Base-by-base conservation (phyloP, 2,113 vertebrate genomes). In the Dendrocopos noguchii region DNA sequence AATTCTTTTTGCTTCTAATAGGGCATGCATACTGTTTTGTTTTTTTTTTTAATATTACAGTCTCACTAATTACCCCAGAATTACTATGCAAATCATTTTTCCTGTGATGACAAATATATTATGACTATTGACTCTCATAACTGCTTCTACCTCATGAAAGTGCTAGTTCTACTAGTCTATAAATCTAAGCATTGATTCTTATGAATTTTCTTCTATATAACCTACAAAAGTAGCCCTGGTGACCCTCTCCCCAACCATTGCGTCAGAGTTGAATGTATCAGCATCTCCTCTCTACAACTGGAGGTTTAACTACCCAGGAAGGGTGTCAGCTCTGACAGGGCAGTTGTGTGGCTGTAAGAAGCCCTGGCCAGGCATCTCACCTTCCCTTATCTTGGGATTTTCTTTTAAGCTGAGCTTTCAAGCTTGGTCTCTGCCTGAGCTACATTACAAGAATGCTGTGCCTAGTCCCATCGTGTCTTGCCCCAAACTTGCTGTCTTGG, bases 381-480 rank as follows among this genome's bases (percentile, higher is more conserved):
- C 4, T 63, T 77, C 29, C 3, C 4, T 63, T 44, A 11, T 55
- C 13, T 46, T 1, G 1, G 22, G 42, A 28, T 29, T 5, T 57
- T 0, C 19, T 61, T 42, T 9, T 44, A 33, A 77, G 60, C 19
- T 39, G 22, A 44, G 27, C 6, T 80, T 15, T 73, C 1, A 0
- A 6, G 9, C 28, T 65, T 28, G 11, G 2, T 53, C 4, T 53
- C 39, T 47, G 9, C 2, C n/a, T 9, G 13, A 80, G 22, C 11
- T 56, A 17, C 0, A 0, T n/a, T 13, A 15, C 18, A 53, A 25
- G n/a, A 5, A 14, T 2, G 0, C 13, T 55, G 4, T 21, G 20
- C 8, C 52, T 18, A 17, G 4, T 59, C 8, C 19, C 11, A 12
- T 4, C 3, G 9, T 20, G 2, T 16, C 24, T 50, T 65, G 18